Evolutionary conservation across 2,797 vertebrate genomes (phyloP).

Genomic region (Lycodopsis pacificus): DNA sequence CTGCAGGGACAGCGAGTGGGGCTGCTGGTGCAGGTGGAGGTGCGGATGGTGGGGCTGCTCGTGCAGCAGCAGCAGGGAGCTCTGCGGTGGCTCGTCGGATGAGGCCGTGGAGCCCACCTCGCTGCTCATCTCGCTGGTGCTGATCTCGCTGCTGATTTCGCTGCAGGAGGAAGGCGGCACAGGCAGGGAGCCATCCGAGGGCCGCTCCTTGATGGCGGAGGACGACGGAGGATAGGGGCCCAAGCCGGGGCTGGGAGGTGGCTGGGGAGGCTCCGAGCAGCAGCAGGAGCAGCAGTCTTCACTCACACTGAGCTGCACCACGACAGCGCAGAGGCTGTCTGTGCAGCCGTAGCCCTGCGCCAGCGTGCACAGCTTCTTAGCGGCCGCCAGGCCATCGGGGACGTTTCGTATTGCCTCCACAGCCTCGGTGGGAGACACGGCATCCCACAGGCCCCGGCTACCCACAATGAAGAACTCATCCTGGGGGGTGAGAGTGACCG

Average conservation of each 20-base stretch:
- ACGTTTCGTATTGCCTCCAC: conserved; percentile 93
- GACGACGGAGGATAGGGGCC: conserved; percentile 85
- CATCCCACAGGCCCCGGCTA: conserved; percentile 95
- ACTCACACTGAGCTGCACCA: conserved; percentile 95
- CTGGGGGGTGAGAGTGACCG: conserved; percentile 91
- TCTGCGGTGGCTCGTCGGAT: conserved; percentile 89
- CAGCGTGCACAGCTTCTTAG: conserved; percentile 97
- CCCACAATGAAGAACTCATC: conserved; percentile 98
- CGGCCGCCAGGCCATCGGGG: conserved; percentile 92
- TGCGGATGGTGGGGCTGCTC: conserved; percentile 83
- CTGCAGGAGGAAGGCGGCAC: conserved; percentile 94
- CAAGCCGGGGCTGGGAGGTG: conserved; percentile 90
- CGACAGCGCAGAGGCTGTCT: conserved; percentile 94
- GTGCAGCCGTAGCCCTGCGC: conserved; percentile 97
- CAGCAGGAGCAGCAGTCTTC: conserved; percentile 99
- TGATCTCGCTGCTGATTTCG: conserved; percentile 98
- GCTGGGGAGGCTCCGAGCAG: conserved; percentile 88
- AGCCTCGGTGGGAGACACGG: conserved; percentile 89
- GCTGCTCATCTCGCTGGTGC: conserved; percentile 98
- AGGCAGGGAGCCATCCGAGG: conserved; percentile 84
- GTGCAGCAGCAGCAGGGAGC: conserved; percentile 84
- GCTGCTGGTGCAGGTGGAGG: conserved; percentile 84
- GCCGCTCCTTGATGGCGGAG: conserved; percentile 86
- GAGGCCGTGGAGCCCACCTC: conserved; percentile 98
- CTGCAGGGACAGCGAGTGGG: conserved; percentile 66